phyloP scores from a whole-genome alignment of 2,113 vertebrate genomes.

The Nycticorax nycticorax region DNA sequence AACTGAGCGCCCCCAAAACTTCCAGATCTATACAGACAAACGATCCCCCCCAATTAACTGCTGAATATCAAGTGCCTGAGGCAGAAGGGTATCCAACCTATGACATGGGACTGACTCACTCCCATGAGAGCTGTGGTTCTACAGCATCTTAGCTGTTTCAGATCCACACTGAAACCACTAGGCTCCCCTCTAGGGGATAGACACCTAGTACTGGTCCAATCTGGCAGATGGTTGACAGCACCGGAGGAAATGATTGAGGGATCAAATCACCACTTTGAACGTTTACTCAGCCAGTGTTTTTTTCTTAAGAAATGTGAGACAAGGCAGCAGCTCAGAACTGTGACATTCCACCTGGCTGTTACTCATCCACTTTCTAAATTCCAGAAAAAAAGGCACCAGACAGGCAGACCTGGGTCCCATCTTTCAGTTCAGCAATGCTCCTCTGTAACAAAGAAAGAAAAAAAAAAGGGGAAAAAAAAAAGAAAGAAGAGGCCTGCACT shows the following conservation, averaged over 20 bases:
- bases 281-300: neutral
- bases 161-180: neutral
- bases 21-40: neutral
- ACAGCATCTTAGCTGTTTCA: neutral
- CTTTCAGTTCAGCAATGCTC: neutral
- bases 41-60: neutral
- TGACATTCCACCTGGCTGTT: neutral
- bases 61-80: neutral
- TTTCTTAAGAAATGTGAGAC: neutral
- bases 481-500: neutral
- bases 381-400: neutral
- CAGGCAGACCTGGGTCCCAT: neutral
- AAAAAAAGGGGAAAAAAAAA: too few species aligned
- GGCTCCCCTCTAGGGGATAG: neutral
- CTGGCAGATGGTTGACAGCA: neutral
- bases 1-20: neutral
- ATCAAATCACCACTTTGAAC: constrained; percentile 12
- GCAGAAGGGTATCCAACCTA: neutral
- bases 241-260: constrained; percentile 42
- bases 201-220: neutral
- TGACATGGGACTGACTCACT: neutral
- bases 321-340: neutral
- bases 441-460: neutral
- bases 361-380: neutral
- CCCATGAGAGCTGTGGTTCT: neutral